Evolutionary conservation across 2,797 vertebrate species (phyloP).

Genomic region (Carapus acus): DNA sequence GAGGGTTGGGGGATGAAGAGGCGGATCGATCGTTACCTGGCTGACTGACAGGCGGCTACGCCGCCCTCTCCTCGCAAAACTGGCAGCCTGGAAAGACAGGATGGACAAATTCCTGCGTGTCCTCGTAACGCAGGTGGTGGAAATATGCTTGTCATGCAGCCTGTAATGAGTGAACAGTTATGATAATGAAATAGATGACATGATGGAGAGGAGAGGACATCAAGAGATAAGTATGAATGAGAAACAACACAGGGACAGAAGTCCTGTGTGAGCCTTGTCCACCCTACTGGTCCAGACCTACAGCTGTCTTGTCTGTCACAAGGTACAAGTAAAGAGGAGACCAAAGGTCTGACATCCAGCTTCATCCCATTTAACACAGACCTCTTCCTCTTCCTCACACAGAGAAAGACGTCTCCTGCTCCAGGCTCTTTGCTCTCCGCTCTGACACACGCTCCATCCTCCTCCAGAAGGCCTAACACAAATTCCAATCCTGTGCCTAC

Average conservation of each 20-base stretch:
- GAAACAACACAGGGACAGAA: slow-evolving; percentile 31
- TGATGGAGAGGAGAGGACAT: slow-evolving; percentile 27
- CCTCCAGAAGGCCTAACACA: background rate
- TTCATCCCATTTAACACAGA: slow-evolving; percentile 41
- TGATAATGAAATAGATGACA: slow-evolving; percentile 15
- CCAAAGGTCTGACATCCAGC: slow-evolving; percentile 46
- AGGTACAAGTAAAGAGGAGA: slow-evolving; percentile 59
- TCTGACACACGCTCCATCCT: background rate
- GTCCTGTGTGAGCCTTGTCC: slow-evolving; percentile 29
- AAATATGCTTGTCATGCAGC: slow-evolving; percentile 31
- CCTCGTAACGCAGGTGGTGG: slow-evolving; percentile 5
- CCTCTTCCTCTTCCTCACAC: background rate
- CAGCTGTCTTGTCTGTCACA: slow-evolving; percentile 41
- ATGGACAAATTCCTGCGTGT: slow-evolving; percentile 7
- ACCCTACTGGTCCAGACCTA: slow-evolving; percentile 45
- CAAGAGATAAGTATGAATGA: too few species aligned
- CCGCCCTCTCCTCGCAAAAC: slow-evolving; percentile 29
- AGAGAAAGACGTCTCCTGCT: slow-evolving; percentile 16
- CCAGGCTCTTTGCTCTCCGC: too few species aligned
- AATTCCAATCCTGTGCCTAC: background rate
- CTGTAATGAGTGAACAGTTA: slow-evolving; percentile 30
- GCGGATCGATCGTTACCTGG: slow-evolving; percentile 33
- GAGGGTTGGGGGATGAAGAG: slow-evolving; percentile 26
- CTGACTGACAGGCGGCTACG: slow-evolving; percentile 13
- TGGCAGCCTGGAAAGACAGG: slow-evolving; percentile 12